Base-by-base conservation (phyloP, 1,140 invertebrate genomes). In the Micrasema minimum region DNA sequence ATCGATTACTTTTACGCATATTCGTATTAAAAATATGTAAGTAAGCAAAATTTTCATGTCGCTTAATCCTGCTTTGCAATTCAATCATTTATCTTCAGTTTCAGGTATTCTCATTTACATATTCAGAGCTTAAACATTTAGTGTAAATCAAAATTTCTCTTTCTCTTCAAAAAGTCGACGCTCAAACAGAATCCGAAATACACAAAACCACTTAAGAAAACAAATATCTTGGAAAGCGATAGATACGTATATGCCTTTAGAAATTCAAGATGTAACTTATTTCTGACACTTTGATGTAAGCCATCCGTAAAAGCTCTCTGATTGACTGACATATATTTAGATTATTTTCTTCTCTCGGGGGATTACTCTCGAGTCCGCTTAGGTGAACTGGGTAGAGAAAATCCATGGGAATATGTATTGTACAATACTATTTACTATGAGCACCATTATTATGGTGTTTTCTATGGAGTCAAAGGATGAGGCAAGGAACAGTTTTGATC, bases 261-360 rank as follows among this genome's bases (percentile, higher is more conserved):
- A 59, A 59, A 59, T 59, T 66, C 48, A 51, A 66, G 64, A 51
- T 59, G 51, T 69, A 59, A 69, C 53, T 69, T 69, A 69, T 69
- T 69, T 69, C 55, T 69, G 66, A 69, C 66, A 69, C 53, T 69
- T 59, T 59, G 66, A 69, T 59, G 66, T 61, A 16, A 59, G 55
- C 66, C 66, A 69, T 59, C 66, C 66, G 67, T 38, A 37, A 64
- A 69, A 61, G 38, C 48, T 14, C 57, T 69, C 10, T 62, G 67
- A 69, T 62, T 69, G 67, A 69, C 67, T 69, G 67, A 62, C 67
- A 64, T 41, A 51, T 35, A 69, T 69, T 69, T 62, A 62, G 55
- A 62, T 69, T 69, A 69, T 51, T 69, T 43, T 64, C 14, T 46
- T 23, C 37, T 69, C 67, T 57, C 67, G 16, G 10, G 53, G 67